Evolutionary conservation across 2,797 vertebrate species (phyloP).

Genomic region (Rhinoraja longicauda): DNA sequence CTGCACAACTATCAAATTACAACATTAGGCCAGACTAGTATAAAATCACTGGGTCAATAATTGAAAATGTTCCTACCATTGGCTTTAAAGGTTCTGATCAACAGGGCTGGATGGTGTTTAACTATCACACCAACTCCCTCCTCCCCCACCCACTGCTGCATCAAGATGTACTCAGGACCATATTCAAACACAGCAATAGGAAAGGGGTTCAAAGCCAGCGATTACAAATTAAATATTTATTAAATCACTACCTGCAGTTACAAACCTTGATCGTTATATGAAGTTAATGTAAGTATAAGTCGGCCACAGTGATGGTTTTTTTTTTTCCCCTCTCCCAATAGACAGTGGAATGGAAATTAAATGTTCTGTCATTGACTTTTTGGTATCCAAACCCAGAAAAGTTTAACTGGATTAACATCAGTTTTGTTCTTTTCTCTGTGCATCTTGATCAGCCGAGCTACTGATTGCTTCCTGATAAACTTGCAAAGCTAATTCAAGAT

Average conservation of each 20-base stretch:
- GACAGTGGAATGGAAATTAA: constrained; percentile 37
- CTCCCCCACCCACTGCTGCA: not conserved
- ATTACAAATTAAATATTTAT: not conserved
- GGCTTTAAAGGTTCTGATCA: not conserved
- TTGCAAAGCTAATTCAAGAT: constrained; percentile 80
- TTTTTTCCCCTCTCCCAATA: no score
- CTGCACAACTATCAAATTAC: not conserved
- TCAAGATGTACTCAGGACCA: not conserved
- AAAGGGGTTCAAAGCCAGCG: not conserved
- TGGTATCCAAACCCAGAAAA: not conserved
- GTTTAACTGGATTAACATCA: not conserved
- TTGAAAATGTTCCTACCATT: not conserved
- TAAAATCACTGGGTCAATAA: not conserved
- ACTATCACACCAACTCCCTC: not conserved
- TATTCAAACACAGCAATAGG: not conserved
- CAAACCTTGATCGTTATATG: not conserved
- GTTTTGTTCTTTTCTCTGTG: constrained; percentile 48
- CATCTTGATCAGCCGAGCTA: constrained; percentile 53
- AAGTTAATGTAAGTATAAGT: not conserved
- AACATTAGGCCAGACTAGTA: not conserved
- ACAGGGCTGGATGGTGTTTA: not conserved
- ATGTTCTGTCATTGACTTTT: constrained; percentile 44
- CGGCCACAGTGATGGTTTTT: not conserved
- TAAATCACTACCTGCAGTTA: not conserved
- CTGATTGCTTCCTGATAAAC: constrained; percentile 62